Conservation (phyloP, 2,113 vertebrate species). For the Fregata magnificens region DNA sequence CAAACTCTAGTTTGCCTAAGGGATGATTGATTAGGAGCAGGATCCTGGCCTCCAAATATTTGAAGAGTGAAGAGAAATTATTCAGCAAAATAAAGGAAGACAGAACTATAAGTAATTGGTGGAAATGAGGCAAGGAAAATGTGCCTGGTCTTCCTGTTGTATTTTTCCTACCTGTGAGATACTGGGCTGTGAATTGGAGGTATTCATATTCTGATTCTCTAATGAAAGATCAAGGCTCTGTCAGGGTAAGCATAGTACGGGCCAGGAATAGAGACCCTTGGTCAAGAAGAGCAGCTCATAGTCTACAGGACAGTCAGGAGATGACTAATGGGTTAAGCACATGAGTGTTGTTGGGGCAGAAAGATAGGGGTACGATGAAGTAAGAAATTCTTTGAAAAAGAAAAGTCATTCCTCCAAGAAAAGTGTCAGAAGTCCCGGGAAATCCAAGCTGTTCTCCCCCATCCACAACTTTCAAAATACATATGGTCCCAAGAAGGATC, state of each 20-base stretch:
- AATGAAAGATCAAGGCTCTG: neutral
- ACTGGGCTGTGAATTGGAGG: neutral
- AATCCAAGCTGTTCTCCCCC: neutral
- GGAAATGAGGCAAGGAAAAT: conserved; percentile 10
- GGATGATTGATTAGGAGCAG: conserved; percentile 8
- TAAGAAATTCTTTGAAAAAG: neutral
- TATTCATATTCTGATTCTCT: neutral
- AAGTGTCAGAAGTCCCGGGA: neutral
- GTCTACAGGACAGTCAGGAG: neutral
- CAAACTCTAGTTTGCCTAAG: conserved; percentile 18
- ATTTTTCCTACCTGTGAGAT: neutral
- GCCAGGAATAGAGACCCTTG: neutral
- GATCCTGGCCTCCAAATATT: neutral
- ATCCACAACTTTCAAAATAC: neutral
- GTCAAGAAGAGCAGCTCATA: neutral
- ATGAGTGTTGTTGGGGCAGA: neutral
- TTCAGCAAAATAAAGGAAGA: neutral
- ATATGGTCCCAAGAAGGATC: neutral
- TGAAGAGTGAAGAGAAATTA: neutral
- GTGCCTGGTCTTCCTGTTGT: neutral
- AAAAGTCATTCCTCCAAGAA: neutral
- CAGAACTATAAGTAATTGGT: neutral
- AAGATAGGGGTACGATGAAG: neutral
- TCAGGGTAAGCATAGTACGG: neutral
- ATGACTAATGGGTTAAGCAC: neutral